Evolutionary conservation across 2,113 vertebrate species (phyloP).

Genomic region (Myanophis thanlyinensis): DNA sequence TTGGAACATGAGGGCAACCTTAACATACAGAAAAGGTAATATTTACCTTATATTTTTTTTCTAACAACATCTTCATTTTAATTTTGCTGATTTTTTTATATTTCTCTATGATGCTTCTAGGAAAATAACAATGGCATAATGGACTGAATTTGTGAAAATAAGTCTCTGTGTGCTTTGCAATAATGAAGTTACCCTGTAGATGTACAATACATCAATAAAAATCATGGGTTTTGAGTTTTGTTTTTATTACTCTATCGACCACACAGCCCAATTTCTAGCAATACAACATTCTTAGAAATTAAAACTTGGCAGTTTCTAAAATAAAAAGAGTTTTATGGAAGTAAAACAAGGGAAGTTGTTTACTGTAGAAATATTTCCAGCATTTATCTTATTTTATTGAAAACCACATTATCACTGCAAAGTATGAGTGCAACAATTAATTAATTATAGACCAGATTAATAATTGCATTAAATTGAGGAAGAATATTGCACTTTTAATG

Average conservation of each 20-base stretch:
- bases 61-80: neutral
- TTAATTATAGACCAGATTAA: neutral
- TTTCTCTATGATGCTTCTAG: neutral
- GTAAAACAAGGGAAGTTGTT: neutral
- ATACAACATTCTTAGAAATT: slow-evolving; percentile 34
- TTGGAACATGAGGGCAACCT: neutral
- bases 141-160: slow-evolving; percentile 26
- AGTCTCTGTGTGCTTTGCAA: slow-evolving; percentile 32
- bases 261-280: slow-evolving; percentile 48
- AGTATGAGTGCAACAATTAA: neutral
- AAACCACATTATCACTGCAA: neutral
- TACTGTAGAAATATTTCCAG: neutral
- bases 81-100: neutral
- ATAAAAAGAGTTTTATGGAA: neutral
- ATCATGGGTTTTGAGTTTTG: slow-evolving; percentile 41
- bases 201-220: slow-evolving; percentile 52
- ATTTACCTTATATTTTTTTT: neutral
- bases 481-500: neutral
- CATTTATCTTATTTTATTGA: neutral
- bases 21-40: neutral
- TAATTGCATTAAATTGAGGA: neutral
- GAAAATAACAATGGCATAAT: neutral
- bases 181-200: slow-evolving; percentile 49
- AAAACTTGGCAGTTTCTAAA: slow-evolving; percentile 36
- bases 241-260: slow-evolving; percentile 61